Percentiles rank a stretch among this genome's conserved stretches.
Evolutionary conservation across 2,113 vertebrate species (phyloP).

Genomic region (Aspiorhynchus laticeps): DNA sequence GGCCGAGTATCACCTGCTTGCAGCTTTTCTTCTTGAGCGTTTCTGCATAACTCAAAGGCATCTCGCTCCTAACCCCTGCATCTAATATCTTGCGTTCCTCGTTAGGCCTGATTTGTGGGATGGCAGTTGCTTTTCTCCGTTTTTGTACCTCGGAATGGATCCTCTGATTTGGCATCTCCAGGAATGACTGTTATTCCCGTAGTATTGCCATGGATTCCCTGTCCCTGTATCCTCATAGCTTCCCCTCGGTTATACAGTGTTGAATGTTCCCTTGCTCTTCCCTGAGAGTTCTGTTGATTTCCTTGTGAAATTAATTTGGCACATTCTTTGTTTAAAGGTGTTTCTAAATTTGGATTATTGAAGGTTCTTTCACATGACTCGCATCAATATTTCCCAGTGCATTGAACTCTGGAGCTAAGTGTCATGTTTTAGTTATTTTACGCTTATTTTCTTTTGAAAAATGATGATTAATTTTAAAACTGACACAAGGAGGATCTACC

Average conservation of each 20-base stretch:
- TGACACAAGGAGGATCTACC: background rate
- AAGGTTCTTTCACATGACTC: background rate
- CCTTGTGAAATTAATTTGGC: background rate
- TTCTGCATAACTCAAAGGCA: slow-evolving; percentile 73
- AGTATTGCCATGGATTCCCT: slow-evolving; percentile 42
- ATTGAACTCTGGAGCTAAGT: background rate
- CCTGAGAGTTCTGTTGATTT: slow-evolving; percentile 11
- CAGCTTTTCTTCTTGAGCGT: slow-evolving; percentile 69
- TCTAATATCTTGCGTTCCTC: slow-evolving; percentile 69
- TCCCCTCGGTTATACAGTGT: background rate
- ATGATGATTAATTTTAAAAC: background rate
- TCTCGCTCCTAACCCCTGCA: slow-evolving; percentile 82
- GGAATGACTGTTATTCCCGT: slow-evolving; percentile 50
- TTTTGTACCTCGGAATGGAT: slow-evolving; percentile 63
- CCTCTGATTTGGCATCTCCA: slow-evolving; percentile 41
- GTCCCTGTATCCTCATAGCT: slow-evolving; percentile 19
- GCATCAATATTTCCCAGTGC: background rate
- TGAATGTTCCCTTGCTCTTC: too few species aligned
- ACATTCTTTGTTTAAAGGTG: background rate
- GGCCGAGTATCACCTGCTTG: slow-evolving; percentile 77
- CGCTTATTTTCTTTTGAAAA: background rate
- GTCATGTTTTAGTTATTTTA: background rate
- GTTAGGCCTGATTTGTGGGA: slow-evolving; percentile 63
- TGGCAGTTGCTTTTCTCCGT: slow-evolving; percentile 74
- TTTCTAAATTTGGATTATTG: background rate